A percentile compares a stretch with the other conserved stretches of the same genome.
Conservation (phyloP, 64 coral and sea anemone species). For the Dendronephthya gigantea region DNA sequence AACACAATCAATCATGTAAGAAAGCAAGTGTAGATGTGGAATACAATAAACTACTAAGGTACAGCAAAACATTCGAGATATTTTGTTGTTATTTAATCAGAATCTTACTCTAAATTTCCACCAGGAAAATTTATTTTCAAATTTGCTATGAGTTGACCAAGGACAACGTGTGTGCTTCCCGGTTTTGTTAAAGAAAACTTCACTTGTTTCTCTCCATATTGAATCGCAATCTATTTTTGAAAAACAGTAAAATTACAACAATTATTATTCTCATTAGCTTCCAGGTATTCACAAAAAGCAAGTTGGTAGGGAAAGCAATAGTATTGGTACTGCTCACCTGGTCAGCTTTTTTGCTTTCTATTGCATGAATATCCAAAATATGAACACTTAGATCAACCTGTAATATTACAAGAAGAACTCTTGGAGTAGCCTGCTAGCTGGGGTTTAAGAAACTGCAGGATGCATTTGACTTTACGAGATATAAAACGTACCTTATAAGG, state of each 20-base stretch:
- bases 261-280: too few relatives aligned
- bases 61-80: too few relatives aligned
- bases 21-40: too few relatives aligned
- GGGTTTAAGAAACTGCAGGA: too few relatives aligned
- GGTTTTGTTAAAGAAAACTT: conserved; percentile 17
- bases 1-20: background rate
- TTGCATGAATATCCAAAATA: conserved; percentile 46
- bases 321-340: conserved; percentile 18
- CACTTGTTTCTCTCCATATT: conserved; percentile 2
- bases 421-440: background rate
- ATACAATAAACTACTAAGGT: too few relatives aligned
- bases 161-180: conserved; percentile 53
- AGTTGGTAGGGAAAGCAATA: too few relatives aligned
- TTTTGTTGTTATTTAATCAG: background rate
- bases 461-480: background rate
- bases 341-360: conserved; percentile 51
- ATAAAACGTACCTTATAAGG: background rate
- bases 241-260: background rate
- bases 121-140: conserved; percentile 68
- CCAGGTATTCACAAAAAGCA: too few relatives aligned
- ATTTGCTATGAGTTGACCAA: conserved; percentile 69
- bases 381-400: conserved; percentile 49
- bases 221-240: background rate
- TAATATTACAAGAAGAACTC: background rate
- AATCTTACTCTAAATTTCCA: conserved; percentile 78